These are phyloP conservation scores for Limanda limanda DNA, from an alignment of 2,113 vertebrate species.

Conservation along the genomic window DNA sequence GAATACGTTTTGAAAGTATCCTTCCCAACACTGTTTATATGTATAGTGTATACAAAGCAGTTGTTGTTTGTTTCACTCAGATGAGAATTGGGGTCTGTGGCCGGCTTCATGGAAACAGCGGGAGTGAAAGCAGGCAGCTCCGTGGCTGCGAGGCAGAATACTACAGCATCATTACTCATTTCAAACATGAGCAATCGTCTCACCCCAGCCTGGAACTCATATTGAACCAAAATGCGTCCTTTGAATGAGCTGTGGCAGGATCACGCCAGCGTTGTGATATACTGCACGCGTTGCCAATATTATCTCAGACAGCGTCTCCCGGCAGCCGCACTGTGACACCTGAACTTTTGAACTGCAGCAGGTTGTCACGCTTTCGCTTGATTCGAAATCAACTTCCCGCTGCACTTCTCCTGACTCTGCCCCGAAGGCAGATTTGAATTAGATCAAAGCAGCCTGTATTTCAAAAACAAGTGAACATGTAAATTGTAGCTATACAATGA, in stretches of 20 bases:
- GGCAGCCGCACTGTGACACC: conserved; percentile 7
- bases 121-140: no score
- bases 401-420: conserved; percentile 1
- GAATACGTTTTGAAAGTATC: no score
- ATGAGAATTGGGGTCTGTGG: no score
- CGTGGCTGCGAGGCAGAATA: neutral
- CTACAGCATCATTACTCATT: neutral
- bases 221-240: neutral
- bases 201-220: neutral
- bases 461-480: neutral
- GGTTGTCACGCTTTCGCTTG: neutral
- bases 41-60: no score
- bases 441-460: conserved; percentile 12
- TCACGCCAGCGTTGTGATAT: neutral
- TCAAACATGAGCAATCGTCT: neutral
- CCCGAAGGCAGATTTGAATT: conserved; percentile 1
- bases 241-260: neutral
- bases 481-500: conserved; percentile 19
- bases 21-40: no score
- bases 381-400: neutral
- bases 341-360: conserved; percentile 23
- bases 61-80: no score
- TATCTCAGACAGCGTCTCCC: neutral
- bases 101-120: no score
- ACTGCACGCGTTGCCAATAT: neutral